Percentiles rank a stretch among this genome's conserved stretches.
Evolutionary conservation across 2,888 invertebrate genomes (phyloP).

Genomic region (Pilophorus perplexus): DNA sequence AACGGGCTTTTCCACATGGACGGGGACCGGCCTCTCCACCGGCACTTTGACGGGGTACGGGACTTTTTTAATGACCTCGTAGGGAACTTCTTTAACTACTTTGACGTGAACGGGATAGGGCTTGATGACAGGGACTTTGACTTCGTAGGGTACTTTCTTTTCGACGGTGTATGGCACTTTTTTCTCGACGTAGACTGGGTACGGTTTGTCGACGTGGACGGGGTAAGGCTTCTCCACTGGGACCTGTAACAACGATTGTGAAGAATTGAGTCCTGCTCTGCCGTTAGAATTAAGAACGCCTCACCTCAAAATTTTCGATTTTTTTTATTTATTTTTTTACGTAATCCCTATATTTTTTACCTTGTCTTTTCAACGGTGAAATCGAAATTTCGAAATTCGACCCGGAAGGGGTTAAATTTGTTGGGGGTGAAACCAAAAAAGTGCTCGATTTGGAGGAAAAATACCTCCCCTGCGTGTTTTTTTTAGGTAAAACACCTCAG

Average conservation of each 20-base stretch:
- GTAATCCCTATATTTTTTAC: too few species aligned
- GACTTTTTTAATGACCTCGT: slow-evolving; percentile 43
- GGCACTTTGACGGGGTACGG: slow-evolving; percentile 60
- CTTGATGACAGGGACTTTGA: slow-evolving; percentile 45
- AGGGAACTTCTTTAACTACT: slow-evolving; percentile 43
- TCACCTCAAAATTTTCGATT: too few species aligned
- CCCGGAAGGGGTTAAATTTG: too few species aligned
- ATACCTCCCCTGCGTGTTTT: too few species aligned
- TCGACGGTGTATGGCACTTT: slow-evolving; percentile 57
- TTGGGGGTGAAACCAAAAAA: too few species aligned
- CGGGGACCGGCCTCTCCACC: slow-evolving; percentile 50
- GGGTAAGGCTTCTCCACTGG: slow-evolving; percentile 55
- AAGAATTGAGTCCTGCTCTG: slow-evolving; percentile 66
- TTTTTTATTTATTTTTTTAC: too few species aligned
- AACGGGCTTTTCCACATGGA: slow-evolving; percentile 42
- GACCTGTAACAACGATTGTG: slow-evolving; percentile 47
- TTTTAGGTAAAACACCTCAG: too few species aligned
- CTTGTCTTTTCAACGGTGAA: too few species aligned
- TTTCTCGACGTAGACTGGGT: slow-evolving; percentile 73
- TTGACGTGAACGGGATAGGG: slow-evolving; percentile 45
- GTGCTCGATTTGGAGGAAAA: too few species aligned
- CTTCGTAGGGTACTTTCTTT: slow-evolving; percentile 55
- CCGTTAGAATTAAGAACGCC: too few species aligned
- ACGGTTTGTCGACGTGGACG: slow-evolving; percentile 57
- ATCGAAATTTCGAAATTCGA: too few species aligned